phyloP scores from a whole-genome alignment of 1,140 invertebrate genomes.

The Cydia pomonella region DNA sequence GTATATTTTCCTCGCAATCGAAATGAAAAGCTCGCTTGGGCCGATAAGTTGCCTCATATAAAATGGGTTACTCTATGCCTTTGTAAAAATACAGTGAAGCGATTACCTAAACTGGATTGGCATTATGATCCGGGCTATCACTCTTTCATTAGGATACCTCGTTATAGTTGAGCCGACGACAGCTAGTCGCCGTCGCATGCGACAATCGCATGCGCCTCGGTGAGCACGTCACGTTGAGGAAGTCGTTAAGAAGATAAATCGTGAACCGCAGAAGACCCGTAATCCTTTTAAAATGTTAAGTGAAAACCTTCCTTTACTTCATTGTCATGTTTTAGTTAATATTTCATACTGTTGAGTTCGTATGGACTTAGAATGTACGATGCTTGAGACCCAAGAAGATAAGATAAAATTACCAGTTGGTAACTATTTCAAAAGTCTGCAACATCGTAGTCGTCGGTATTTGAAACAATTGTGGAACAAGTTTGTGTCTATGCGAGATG shows the following conservation, averaged over 20 bases:
- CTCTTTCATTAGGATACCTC: not conserved
- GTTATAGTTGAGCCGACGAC: conserved; percentile 6
- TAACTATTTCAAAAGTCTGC: not conserved
- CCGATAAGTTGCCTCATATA: too few relatives aligned
- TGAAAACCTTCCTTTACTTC: conserved; percentile 40
- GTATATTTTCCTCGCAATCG: too few relatives aligned
- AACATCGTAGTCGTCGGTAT: conserved; percentile 7
- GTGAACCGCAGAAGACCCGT: conserved; percentile 57
- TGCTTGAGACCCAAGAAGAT: not conserved
- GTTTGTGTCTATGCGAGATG: conserved; percentile 20
- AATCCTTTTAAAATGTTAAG: conserved; percentile 65
- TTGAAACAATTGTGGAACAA: conserved; percentile 15
- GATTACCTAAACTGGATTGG: not conserved
- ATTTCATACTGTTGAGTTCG: not conserved
- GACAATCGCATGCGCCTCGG: conserved; percentile 30
- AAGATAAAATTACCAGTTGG: not conserved
- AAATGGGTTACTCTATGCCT: too few relatives aligned
- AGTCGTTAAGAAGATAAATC: conserved; percentile 75
- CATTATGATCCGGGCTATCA: not conserved
- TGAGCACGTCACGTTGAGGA: conserved; percentile 58
- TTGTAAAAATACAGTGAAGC: not conserved
- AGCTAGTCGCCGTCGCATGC: conserved; percentile 13
- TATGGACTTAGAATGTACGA: not conserved
- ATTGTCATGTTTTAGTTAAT: not conserved
- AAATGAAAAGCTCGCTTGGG: too few relatives aligned